phyloP scores from a whole-genome alignment of 1,140 invertebrate species.

The Pseudachorutes palmiensis region DNA sequence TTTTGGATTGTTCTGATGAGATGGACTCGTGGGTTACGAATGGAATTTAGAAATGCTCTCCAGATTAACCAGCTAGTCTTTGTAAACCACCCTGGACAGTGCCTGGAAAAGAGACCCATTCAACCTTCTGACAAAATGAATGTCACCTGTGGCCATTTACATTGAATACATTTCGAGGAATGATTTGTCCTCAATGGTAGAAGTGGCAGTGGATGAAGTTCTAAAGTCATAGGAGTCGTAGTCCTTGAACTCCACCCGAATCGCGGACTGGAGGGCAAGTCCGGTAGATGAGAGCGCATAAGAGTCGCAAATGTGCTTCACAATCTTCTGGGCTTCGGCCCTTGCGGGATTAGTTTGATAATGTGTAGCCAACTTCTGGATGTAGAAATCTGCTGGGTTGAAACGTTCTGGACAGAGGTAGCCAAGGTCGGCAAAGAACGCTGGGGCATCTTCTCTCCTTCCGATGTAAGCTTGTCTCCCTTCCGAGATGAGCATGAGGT shows the following conservation, averaged over 20 bases:
- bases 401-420: constrained; percentile 55
- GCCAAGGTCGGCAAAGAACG: constrained; percentile 41
- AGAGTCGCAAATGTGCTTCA: constrained; percentile 64
- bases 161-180: too few relatives aligned
- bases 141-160: too few relatives aligned
- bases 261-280: background rate
- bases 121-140: too few relatives aligned
- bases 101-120: constrained; percentile 46
- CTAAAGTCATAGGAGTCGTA: constrained; percentile 1
- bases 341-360: constrained; percentile 42
- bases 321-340: constrained; percentile 50
- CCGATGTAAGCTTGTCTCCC: constrained; percentile 46
- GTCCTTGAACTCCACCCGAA: constrained; percentile 10
- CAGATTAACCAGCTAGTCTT: constrained; percentile 61
- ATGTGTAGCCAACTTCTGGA: constrained; percentile 54
- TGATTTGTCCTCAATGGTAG: too few relatives aligned
- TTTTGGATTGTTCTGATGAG: constrained; percentile 62
- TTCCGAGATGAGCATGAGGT: constrained; percentile 64
- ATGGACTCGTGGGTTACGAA: constrained; percentile 64
- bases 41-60: constrained; percentile 56
- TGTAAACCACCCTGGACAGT: constrained; percentile 52
- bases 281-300: constrained; percentile 54
- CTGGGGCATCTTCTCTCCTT: constrained; percentile 12
- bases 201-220: constrained; percentile 49
- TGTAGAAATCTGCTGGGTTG: constrained; percentile 63